A percentile compares a stretch with the other conserved stretches of the same genome.
Evolutionary conservation across 2,888 invertebrate genomes (phyloP).

Genomic region (Dryadula phaetusa): DNA sequence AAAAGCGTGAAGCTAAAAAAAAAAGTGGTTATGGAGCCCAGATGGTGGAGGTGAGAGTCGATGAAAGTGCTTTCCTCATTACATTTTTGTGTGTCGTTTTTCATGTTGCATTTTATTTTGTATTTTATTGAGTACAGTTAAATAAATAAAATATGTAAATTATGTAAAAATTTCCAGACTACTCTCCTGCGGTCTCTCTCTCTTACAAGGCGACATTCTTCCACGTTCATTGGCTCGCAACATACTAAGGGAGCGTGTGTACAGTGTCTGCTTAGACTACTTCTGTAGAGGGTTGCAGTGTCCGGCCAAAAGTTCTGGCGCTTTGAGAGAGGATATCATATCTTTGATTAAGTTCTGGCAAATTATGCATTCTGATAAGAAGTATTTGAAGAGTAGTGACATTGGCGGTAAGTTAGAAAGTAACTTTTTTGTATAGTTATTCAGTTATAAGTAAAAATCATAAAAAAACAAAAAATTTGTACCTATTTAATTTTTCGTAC

Average conservation of each 20-base stretch:
- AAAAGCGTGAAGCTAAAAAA: too few relatives aligned
- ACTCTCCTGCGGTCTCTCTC: constrained; percentile 94
- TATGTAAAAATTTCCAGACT: constrained; percentile 80
- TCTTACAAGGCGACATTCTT: constrained; percentile 97
- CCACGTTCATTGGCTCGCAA: constrained; percentile 94
- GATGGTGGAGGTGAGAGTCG: too few relatives aligned
- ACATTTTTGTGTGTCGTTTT: too few relatives aligned
- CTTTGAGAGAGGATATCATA: constrained; percentile 94
- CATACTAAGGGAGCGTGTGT: constrained; percentile 96
- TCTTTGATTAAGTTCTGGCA: constrained; percentile 98
- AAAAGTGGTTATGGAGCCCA: too few relatives aligned
- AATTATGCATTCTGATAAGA: constrained; percentile 96
- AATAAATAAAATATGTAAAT: not conserved
- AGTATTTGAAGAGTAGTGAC: constrained; percentile 93
- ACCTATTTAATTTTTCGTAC: too few relatives aligned
- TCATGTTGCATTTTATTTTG: too few relatives aligned
- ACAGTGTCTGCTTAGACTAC: constrained; percentile 97
- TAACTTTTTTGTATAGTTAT: too few relatives aligned
- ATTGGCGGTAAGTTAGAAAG: constrained; percentile 86
- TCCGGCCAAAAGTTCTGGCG: constrained; percentile 91
- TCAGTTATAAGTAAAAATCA: too few relatives aligned
- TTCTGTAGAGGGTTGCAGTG: constrained; percentile 96
- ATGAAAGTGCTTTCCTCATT: too few relatives aligned
- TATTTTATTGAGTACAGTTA: too few relatives aligned
- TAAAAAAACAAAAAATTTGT: too few relatives aligned